Conservation (phyloP, 37 sponge, comb jelly and placozoan species). For the Bolinopsis microptera region DNA sequence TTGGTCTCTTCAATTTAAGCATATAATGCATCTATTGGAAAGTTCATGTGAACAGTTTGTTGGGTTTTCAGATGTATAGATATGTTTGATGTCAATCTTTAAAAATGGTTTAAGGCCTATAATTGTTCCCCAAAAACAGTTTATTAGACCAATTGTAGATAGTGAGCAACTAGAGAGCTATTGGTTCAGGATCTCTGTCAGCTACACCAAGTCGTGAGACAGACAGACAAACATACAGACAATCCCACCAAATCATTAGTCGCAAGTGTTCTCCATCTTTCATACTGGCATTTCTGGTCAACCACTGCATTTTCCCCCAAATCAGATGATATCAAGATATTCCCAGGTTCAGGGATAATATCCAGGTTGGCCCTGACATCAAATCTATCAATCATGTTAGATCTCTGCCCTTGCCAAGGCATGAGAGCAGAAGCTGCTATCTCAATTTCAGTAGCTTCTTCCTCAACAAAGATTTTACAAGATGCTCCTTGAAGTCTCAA, state of each 20-base stretch:
- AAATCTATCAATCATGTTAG: conserved; percentile 71
- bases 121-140: no score
- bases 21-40: no score
- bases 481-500: conserved; percentile 20
- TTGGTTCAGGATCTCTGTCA: background rate
- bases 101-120: no score
- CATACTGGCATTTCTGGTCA: conserved; percentile 81
- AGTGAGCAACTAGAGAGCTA: background rate
- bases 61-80: no score
- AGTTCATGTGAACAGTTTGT: no score
- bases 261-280: conserved; percentile 79
- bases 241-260: conserved; percentile 72
- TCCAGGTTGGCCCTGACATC: conserved; percentile 90
- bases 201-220: conserved; percentile 15
- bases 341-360: conserved; percentile 71
- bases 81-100: no score
- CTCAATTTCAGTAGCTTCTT: conserved; percentile 50
- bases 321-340: background rate
- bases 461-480: conserved; percentile 35
- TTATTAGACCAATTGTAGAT: no score
- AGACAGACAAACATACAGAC: conserved; percentile 48
- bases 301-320: conserved; percentile 52
- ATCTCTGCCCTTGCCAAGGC: conserved; percentile 45
- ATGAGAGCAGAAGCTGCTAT: conserved; percentile 37
- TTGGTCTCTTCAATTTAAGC: no score